Base-by-base conservation (phyloP, 1,140 invertebrate genomes). In the Lysiphlebus fabarum region DNA sequence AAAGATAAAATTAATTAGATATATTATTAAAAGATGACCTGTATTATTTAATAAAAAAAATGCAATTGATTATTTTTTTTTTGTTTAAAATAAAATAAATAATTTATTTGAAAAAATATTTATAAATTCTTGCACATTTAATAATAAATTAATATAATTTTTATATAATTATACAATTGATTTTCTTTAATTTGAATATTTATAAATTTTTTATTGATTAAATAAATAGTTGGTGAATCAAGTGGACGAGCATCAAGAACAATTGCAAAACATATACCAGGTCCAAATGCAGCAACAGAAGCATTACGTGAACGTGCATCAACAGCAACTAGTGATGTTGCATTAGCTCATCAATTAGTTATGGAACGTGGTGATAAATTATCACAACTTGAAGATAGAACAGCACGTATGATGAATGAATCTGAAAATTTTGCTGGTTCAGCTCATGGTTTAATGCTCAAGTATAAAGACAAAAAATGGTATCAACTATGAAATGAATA, bases 401-500 rank as follows among this genome's bases (percentile, higher is more conserved):
- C 96, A 10, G 93, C 90, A 72, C 86, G 90, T 61, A 96, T 99
- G 94, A 87, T 90, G 82, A 86, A 84, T 64, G 91, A 95, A 71
- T 92, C 94, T 9, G 90, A 96, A 77, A 88, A 89, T 72, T 98
- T 95, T 83, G 87, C 91, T 48, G 81, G 84, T 54, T 85, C 90
- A 62, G 90, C 95, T 62, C 91, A 96, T 81, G 86, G 92, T 77
- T 87, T 95, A 67, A 93, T 98, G 88, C 86, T 93, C 82, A 97
- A 96, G 82, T 98, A 98, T 83, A 96, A 96, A 82, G 96, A 99
- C 83, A 99, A 98, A 84, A 97, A 97, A 82, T 98, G 95, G 95
- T 98, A 98, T 82, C 94, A 98, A 79, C 89, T 98, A 84, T 98
- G 88, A 95, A 83, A 70, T 62, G 67, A 67, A 60, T 60, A 54